Base-by-base conservation (phyloP, 2,113 vertebrate species). In the Ceyx margarethae region DNA sequence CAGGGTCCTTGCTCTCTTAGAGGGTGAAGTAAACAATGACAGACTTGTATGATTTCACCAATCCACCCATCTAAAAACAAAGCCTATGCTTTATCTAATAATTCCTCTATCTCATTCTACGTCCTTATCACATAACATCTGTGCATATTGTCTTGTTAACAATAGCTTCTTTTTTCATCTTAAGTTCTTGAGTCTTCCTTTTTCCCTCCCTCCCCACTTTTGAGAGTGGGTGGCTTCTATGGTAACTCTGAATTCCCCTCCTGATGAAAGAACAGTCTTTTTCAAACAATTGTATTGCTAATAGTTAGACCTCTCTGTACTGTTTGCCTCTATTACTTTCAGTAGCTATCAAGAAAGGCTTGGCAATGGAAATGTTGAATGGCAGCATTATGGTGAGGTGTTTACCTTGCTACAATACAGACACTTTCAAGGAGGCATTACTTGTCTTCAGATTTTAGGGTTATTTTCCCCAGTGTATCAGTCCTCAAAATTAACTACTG, bases 151-250 rank as follows among this genome's bases (percentile, higher is more conserved):
- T 95, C 94, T 86, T 89, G 75, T 82, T 90, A 98, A 97, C 95
- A 97, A 96, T 93, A 97, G 94, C 83, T 89, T 91, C 64, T 93
- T 92, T 91, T 94, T 94, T 77, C 54, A 54, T 66, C 85, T 60
- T 60, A 10, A 78, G 35, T 91, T 94, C 87, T 93, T 67, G 64
- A 87, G 46, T 74, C 68, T 89, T 83, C 61, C 50, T 57, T 62
- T 40, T 68, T 12, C 35, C 16, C 40, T n/a, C 67, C n/a, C 45
- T 68, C 76, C 66, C 37, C 15, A 42, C 56, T 85, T 68, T 83
- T 78, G 84, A 71, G 92, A 83, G 97, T 97, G 93, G 97, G 97
- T 90, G 97, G 97, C 94, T 98, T 96, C 98, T 95, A 98, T 98
- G 96, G 97, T 93, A 98, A 98, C 97, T 85, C 92, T 89, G 94